Evolutionary conservation across 2,888 invertebrate genomes (phyloP).

Genomic region (Oasisia sp.): DNA sequence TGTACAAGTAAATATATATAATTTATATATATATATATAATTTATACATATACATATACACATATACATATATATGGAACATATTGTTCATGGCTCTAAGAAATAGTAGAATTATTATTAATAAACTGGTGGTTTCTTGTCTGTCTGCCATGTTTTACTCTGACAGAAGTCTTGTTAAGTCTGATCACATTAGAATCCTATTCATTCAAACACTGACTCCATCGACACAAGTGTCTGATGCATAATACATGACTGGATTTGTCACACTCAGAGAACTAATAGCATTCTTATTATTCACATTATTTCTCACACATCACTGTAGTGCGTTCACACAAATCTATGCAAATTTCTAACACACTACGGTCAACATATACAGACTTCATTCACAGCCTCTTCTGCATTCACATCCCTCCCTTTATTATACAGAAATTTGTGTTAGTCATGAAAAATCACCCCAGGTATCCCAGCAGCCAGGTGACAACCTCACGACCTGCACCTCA

Average conservation of each 20-base stretch:
- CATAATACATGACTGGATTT: background rate
- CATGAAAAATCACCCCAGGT: background rate
- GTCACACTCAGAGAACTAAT: background rate
- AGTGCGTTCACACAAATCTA: background rate
- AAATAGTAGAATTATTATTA: too few relatives aligned
- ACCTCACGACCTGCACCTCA: background rate
- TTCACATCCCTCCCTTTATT: background rate
- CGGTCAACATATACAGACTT: background rate
- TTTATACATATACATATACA: too few relatives aligned
- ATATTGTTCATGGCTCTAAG: too few relatives aligned
- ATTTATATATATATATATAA: too few relatives aligned
- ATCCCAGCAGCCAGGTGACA: background rate
- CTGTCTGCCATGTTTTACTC: too few relatives aligned
- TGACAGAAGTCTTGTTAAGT: too few relatives aligned
- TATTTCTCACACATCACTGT: background rate
- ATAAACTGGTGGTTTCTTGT: too few relatives aligned
- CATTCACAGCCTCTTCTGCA: background rate
- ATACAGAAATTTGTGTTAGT: background rate
- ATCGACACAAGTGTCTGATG: background rate
- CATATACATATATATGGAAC: too few relatives aligned
- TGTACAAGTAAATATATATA: too few relatives aligned
- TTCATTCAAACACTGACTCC: background rate
- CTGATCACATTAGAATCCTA: too few relatives aligned
- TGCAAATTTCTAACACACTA: background rate
- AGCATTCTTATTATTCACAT: background rate